Evolutionary conservation across 2,888 invertebrate species (phyloP).

Genomic region (Polyommatus iphigenia): DNA sequence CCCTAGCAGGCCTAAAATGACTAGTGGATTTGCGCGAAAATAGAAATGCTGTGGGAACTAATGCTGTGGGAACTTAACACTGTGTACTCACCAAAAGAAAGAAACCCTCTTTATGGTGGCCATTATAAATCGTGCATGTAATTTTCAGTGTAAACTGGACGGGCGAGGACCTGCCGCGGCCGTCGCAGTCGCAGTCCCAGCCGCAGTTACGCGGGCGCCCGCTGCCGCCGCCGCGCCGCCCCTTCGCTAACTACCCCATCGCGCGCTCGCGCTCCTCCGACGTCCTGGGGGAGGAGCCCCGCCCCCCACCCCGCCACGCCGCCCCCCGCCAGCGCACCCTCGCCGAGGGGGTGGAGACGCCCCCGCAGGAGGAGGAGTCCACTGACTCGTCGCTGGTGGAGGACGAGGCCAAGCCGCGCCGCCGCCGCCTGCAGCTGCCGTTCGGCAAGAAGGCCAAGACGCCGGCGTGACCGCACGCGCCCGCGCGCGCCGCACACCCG

Average conservation of each 20-base stretch:
- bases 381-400: slow-evolving; percentile 86
- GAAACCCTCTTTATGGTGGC: too few species aligned
- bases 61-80: too few species aligned
- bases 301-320: slow-evolving; percentile 53
- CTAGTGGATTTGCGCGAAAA: too few species aligned
- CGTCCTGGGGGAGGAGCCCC: slow-evolving; percentile 52
- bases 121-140: neutral
- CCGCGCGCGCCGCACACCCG: slow-evolving; percentile 36
- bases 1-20: too few species aligned
- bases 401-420: slow-evolving; percentile 81
- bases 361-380: slow-evolving; percentile 83
- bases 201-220: slow-evolving; percentile 54
- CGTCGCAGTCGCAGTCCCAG: slow-evolving; percentile 63
- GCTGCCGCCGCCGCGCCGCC: slow-evolving; percentile 43
- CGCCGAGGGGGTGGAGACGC: slow-evolving; percentile 48
- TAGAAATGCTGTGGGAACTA: too few species aligned
- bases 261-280: slow-evolving; percentile 61
- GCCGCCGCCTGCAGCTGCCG: slow-evolving; percentile 83
- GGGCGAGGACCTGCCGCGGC: slow-evolving; percentile 64
- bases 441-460: slow-evolving; percentile 82
- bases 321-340: slow-evolving; percentile 46
- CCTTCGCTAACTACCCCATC: slow-evolving; percentile 48
- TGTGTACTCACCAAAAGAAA: too few species aligned
- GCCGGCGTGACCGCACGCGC: slow-evolving; percentile 63
- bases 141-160: slow-evolving; percentile 69